Base-by-base conservation (phyloP, 30 jellyfish, hydroid and myxozoan species). In the Aurelia sp. region DNA sequence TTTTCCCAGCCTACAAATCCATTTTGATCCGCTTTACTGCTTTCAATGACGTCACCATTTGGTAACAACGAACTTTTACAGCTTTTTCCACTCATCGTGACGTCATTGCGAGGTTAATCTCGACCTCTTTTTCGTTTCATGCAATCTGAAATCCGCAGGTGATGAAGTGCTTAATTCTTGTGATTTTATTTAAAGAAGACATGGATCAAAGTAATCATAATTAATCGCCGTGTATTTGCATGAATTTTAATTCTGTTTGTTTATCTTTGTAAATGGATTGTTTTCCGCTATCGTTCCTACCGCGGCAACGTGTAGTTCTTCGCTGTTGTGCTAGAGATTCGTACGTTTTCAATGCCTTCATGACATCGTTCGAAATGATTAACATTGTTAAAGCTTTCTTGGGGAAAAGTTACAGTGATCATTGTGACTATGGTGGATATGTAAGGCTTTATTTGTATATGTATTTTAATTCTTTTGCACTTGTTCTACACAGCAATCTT, bases 361-460 rank as follows among this genome's bases (percentile, higher is more conserved):
- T 18, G 21, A 48, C 76, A n/a, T 9, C 62, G 35, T 21, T 18
- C 31, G 50, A 38, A 67, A 78, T 78, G 89, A 59, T 78, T 19
- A 63, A 67, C 0, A 78, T 78, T n/a, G 63, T 78, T 53, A 78
- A 78, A 59, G 69, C 16, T n/a, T 73, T 73, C 41, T 51, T 73
- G 22, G 53, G 48, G 59, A 73, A 73, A 62, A 13, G 17, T 19
- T 44, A 51, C 60, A 73, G 18, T 13, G 85, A 73, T 73, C 69
- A 62, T 21, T 21, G 53, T 35, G 31, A 21, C 73, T 41, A 38
- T 30, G 85, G 48, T 71, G 82, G 44, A 13, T 7, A 38, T 20
- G 85, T 73, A 52, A 73, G 85, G 60, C 19, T 33, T 40, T 44
- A 0, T 44, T 44, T 44, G 15, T 7, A 5, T 8, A 44, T 7